phyloP scores from a whole-genome alignment of 2,113 vertebrate genomes.

The Leucosticte australis region DNA sequence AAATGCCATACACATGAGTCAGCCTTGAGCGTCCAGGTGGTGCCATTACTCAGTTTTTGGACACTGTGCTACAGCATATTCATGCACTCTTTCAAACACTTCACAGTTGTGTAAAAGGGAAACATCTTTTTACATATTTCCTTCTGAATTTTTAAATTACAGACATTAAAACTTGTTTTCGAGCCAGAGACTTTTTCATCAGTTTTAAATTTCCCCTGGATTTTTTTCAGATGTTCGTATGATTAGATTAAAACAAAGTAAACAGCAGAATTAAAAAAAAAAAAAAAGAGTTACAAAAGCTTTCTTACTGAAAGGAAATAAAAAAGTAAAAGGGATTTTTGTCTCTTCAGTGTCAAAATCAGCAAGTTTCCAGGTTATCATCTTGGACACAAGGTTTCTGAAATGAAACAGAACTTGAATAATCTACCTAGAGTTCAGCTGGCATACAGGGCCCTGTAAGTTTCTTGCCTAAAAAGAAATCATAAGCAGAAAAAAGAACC shows the following conservation, averaged over 20 bases:
- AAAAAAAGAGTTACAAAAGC: not conserved
- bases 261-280: too few relatives aligned
- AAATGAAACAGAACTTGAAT: not conserved
- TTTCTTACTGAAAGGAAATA: not conserved
- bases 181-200: not conserved
- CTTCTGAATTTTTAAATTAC: not conserved
- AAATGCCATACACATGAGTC: conserved; percentile 71
- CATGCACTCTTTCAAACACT: conserved; percentile 34
- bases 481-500: not conserved
- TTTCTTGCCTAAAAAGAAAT: not conserved
- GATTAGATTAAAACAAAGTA: not conserved
- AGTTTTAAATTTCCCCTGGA: not conserved
- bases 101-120: not conserved
- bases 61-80: conserved; percentile 58
- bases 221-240: not conserved
- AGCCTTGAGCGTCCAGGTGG: conserved; percentile 75
- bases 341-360: not conserved
- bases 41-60: conserved; percentile 66
- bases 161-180: not conserved
- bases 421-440: not conserved
- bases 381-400: not conserved
- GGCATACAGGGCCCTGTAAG: fast-evolving
- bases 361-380: not conserved
- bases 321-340: not conserved
- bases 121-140: conserved; percentile 25